Percentiles rank a stretch among this genome's conserved stretches.
phyloP scores from a whole-genome alignment of 2,888 invertebrate genomes.

The Axea sp. region DNA sequence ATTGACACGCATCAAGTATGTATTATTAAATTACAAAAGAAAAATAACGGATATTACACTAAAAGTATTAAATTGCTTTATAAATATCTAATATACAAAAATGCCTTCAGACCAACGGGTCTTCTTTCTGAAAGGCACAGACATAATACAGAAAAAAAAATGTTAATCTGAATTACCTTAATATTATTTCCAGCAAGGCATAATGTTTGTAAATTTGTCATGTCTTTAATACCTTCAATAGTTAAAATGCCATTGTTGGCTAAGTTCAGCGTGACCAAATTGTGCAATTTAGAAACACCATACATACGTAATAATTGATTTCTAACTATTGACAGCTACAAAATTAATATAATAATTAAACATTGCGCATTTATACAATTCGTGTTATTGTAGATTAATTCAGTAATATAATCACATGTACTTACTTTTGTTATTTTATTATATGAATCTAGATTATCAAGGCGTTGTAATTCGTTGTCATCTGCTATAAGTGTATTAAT shows the following conservation, averaged over 20 bases:
- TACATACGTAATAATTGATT: slow-evolving; percentile 94
- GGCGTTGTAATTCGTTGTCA: slow-evolving; percentile 91
- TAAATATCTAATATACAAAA: too few species aligned
- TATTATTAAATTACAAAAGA: too few species aligned
- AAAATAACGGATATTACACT: too few species aligned
- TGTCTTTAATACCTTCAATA: slow-evolving; percentile 93
- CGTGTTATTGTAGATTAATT: too few species aligned
- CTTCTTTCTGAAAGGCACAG: too few species aligned
- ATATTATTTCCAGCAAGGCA: slow-evolving; percentile 94
- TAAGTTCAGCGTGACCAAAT: slow-evolving; percentile 89
- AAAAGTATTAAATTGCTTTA: too few species aligned
- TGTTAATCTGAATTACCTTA: slow-evolving; percentile 83
- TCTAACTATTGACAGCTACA: slow-evolving; percentile 89
- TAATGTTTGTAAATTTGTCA: slow-evolving; percentile 88
- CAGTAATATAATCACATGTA: not conserved
- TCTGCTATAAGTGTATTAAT: slow-evolving; percentile 88
- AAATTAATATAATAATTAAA: slow-evolving; percentile 67
- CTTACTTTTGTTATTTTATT: slow-evolving; percentile 87
- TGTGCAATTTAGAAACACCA: slow-evolving; percentile 89
- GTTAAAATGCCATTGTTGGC: slow-evolving; percentile 93
- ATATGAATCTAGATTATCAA: slow-evolving; percentile 93
- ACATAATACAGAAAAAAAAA: too few species aligned
- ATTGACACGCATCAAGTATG: too few species aligned
- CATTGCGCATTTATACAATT: too few species aligned
- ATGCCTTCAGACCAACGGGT: too few species aligned